phyloP scores from a whole-genome alignment of 2,113 vertebrate genomes.

The Cololabis saira region DNA sequence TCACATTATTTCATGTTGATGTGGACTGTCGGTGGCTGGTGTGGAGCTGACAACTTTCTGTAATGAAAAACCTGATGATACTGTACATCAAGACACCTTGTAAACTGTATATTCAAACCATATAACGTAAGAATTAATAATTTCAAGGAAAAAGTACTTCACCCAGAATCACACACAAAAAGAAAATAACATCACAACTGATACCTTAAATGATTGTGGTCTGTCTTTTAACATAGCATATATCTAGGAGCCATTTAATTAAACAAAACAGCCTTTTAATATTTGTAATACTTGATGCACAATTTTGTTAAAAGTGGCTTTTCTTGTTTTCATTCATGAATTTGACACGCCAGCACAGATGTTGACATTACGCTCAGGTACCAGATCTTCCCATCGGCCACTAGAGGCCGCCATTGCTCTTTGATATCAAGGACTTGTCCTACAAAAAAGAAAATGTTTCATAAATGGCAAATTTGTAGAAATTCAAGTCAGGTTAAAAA shows the following conservation, averaged over 20 bases:
- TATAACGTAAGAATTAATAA: neutral
- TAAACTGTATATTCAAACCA: conserved; percentile 35
- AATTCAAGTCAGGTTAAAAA: conserved; percentile 40
- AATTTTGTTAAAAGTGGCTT: too few relatives aligned
- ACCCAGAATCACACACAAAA: neutral
- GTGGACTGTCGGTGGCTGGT: conserved; percentile 8
- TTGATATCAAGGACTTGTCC: conserved; percentile 16
- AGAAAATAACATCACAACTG: conserved; percentile 4
- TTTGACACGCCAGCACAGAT: conserved; percentile 5
- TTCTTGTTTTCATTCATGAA: neutral
- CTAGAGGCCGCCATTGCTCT: conserved; percentile 62
- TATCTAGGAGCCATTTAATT: neutral
- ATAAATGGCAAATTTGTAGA: conserved; percentile 23
- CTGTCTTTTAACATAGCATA: conserved; percentile 4
- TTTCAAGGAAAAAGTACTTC: conserved; percentile 14
- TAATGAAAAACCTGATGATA: conserved; percentile 11
- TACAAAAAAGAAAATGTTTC: conserved; percentile 17
- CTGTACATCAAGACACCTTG: conserved; percentile 1
- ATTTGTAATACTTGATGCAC: neutral
- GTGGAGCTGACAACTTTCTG: conserved; percentile 2
- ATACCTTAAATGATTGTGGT: neutral
- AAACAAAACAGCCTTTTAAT: neutral
- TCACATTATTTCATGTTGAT: conserved; percentile 10
- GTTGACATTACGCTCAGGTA: neutral
- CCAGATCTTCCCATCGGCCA: conserved; percentile 34